These are phyloP conservation scores for Leucoptera coffeella DNA, from an alignment of 2,888 invertebrate genomes.

Conservation along the genomic window DNA sequence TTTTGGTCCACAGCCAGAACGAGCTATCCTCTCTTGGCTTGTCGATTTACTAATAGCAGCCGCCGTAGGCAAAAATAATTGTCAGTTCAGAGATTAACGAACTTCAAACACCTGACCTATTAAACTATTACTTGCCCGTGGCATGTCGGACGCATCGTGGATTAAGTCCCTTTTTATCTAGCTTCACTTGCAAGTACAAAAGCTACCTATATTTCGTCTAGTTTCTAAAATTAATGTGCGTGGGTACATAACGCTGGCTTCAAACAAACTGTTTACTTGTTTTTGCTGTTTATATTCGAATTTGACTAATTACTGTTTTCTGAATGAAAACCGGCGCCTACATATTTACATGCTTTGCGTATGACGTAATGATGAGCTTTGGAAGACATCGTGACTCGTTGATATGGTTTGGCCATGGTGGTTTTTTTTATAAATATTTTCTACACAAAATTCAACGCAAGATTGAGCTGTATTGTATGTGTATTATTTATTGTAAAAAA, in stretches of 20 bases:
- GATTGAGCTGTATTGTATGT: no score
- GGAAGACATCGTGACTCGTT: no score
- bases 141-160: neutral
- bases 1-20: slow-evolving; percentile 50
- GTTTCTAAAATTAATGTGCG: slow-evolving; percentile 6
- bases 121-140: no score
- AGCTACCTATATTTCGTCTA: no score
- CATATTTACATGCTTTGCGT: neutral
- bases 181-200: neutral
- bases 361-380: no score
- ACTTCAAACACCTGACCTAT: slow-evolving; percentile 46
- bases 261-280: slow-evolving; percentile 38
- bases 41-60: slow-evolving; percentile 36
- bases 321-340: neutral
- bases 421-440: no score
- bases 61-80: slow-evolving; percentile 40
- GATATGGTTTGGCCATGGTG: no score
- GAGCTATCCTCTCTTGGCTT: slow-evolving; percentile 49
- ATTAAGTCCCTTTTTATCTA: neutral
- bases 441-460: no score
- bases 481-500: no score
- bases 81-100: slow-evolving; percentile 50
- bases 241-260: slow-evolving; percentile 9
- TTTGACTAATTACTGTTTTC: slow-evolving; percentile 18
- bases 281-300: slow-evolving; percentile 27